Evolutionary conservation across 23 tunicate species (phyloP), one percentile per base, ranked within the genome.

Genomic region (Styela plicata): DNA sequence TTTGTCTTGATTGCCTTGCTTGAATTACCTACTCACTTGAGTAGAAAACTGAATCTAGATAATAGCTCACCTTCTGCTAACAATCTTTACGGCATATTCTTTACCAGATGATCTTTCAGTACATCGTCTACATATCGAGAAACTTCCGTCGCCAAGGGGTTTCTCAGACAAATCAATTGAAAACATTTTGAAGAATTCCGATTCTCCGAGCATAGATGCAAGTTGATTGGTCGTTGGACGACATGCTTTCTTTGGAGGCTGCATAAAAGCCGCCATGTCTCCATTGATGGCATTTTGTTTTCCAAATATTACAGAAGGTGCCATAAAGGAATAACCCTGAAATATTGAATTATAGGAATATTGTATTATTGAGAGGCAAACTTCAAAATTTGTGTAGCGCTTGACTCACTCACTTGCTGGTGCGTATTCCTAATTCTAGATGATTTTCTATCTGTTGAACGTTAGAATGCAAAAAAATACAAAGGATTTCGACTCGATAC

Each of bases 101-200:
- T 80, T 82, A 3, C 93, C 93, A 20, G 87, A 88, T 5, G 85
- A 36, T 20, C 63, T 75, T 63, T 88, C 93, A 69, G 80, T 75
- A 64, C 98, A 93, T 61, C 84, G 75, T 7, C 98, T 79, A 61
- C 93, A 88, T 29, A 93, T 84, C 2, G 93, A 88, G 73, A 88
- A 93, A 70, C 98, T 93, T 52, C 98, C 98, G 61, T 93, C 98
- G 18, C 98, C 98, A 34, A 93, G 83, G 13, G 98, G 91, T 63
- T 64, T 61, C 22, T 84, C 79, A 57, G 37, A 33, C 33, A 88
- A 33, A 37, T 93, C 98, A 2, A 93, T 85, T 29, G 61, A 26
- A 37, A 52, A 93, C 64, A 70, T 61, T 27, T 35, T 24, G 82
- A 93, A 93, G 63, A 93, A 93, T 32, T 93, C 93, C n/a, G 79